Evolutionary conservation across 2,888 invertebrate genomes (phyloP).

Genomic region (Ophion ventricosus): DNA sequence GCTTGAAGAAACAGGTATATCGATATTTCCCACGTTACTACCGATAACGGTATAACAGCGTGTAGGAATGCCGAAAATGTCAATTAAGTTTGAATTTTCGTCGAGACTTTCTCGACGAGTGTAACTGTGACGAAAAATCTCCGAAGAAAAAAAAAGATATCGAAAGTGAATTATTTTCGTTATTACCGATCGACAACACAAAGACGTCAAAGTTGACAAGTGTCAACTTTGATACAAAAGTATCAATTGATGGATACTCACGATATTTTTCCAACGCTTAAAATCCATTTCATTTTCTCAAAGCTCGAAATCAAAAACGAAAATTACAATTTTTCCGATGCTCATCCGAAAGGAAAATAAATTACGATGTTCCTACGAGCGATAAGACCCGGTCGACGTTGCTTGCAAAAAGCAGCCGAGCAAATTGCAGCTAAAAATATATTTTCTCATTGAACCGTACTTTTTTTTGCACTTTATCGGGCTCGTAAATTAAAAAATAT

Average conservation of each 20-base stretch:
- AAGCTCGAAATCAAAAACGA: neutral
- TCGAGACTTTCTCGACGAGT: neutral
- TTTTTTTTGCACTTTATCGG: conserved; percentile 14
- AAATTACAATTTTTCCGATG: neutral
- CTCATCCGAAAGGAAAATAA: neutral
- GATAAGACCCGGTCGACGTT: conserved; percentile 7
- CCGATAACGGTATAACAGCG: conserved; percentile 31
- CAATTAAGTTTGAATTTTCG: conserved; percentile 6
- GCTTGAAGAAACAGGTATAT: conserved; percentile 30
- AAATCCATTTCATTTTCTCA: neutral
- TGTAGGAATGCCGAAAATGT: conserved; percentile 21
- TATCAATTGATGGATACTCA: neutral
- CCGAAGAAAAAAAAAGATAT: neutral
- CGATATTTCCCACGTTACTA: conserved; percentile 11
- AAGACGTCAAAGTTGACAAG: neutral
- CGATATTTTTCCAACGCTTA: neutral
- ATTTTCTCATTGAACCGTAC: conserved; percentile 7
- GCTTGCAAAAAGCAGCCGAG: conserved; percentile 22
- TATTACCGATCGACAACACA: neutral
- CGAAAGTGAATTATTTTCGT: neutral
- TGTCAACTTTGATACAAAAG: neutral
- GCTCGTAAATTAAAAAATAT: conserved; percentile 24
- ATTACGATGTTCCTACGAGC: neutral
- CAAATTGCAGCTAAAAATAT: conserved; percentile 31
- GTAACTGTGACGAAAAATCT: neutral